Evolutionary conservation across 2,888 invertebrate species (phyloP), one percentile per base, ranked within the genome.

Genomic region (Dynastes hyllus): DNA sequence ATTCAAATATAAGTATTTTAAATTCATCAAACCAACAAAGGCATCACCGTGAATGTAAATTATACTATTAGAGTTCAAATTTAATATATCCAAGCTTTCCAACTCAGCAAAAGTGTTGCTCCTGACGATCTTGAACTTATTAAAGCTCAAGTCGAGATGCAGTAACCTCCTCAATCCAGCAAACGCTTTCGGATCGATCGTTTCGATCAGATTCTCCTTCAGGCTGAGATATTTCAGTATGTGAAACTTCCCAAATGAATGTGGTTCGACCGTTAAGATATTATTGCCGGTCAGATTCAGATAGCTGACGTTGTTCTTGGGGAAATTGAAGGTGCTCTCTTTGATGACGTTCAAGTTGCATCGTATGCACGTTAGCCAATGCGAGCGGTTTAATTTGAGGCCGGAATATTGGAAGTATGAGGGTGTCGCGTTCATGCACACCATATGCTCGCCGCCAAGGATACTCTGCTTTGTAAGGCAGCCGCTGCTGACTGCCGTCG

Each of bases 1-100:
- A 58, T 86, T 89, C 13, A 90, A 80, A 81, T 89, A 88, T 8
- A 91, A 82, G 82, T 87, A 88, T 81, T 86, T 88, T 61, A 90
- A 81, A 75, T 88, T 87, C 2, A 81, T 80, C 11, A 90, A 83
- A 0, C 88, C 88, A 1, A 82, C 83, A 79, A 90, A 90, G n/a
- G 88, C 86, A 51, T 89, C 86, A 1, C 86, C 85, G 32, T 89
- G 87, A 45, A 90, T 80, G 6, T 83, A 83, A 71, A 85, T 86
- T 82, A 90, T 88, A 40, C 82, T 83, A 82, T 90, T 90, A 75
- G 84, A 81, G 78, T 87, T 87, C 82, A 90, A 78, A 61, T 87
- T 88, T 29, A 90, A 82, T 22, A 88, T 85, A 79, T 88, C 87
- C 53, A 90, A 84, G 70, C 85, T 88, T 63, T 85, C 85, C 67